Base-by-base conservation (phyloP, 1,140 invertebrate genomes). In the Sesamia nonagrioides region DNA sequence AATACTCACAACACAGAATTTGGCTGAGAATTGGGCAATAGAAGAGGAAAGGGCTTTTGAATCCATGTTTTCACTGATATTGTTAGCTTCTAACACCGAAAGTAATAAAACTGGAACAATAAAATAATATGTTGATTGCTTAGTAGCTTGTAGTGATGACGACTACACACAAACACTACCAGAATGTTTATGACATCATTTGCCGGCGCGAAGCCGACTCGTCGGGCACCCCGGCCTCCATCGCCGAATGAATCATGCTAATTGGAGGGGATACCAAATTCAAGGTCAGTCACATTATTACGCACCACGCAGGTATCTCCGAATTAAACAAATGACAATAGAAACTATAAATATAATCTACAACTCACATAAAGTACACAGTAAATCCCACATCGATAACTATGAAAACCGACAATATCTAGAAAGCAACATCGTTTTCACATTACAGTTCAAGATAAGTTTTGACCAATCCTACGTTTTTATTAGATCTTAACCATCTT, bases 1-100 rank as follows among this genome's bases (percentile, higher is more conserved):
- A 45, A 50, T 75, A 91, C 92, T 92, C 85, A 94, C 92, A 89
- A 92, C 89, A 68, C 87, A 89, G 61, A 94, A 93, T 78, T 90
- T 91, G 3, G 89, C 87, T 9, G 92, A 92, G 77, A 94, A 94
- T 71, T 89, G 82, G 35, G 90, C 88, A 9, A 94, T 86, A 17
- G 89, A 84, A 21, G 91, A 86, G 42, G 91, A 87, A 17, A 92
- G 73, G 42, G 83, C 78, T 79, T 89, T 89, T 6, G 86, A 76
- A 80, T 92, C 89, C 92, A 93, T 93, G 11, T 81, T 86, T 77
- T 76, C 56, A 40, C n/a, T 50, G 15, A 83, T 68, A 74, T 40
- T 68, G 7, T 84, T 81, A 42, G 79, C 35, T 81, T 84, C 75
- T 80, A 86, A 48, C 27, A 82, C 63, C 52, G 84, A 40, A 71